phyloP scores from a whole-genome alignment of 2,113 vertebrate species.

The Malurus melanocephalus region DNA sequence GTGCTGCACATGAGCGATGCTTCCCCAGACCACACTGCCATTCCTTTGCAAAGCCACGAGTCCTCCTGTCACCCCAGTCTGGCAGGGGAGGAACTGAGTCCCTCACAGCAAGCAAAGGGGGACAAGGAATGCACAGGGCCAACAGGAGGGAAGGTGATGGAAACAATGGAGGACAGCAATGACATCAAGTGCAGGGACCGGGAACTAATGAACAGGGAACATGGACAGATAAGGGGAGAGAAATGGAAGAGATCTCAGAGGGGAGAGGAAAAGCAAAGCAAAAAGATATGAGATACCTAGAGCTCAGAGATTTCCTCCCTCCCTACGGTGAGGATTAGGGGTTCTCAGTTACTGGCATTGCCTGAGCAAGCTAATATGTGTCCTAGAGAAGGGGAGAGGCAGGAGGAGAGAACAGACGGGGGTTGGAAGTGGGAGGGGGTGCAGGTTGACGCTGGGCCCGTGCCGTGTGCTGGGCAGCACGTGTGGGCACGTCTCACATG shows the following conservation, averaged over 20 bases:
- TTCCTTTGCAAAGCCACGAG: neutral
- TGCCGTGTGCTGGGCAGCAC: neutral
- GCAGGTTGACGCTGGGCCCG: neutral
- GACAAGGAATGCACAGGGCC: neutral
- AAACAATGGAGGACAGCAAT: neutral
- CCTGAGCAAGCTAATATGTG: slow-evolving; percentile 22
- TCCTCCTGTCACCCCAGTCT: neutral
- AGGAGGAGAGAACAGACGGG: neutral
- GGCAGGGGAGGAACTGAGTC: neutral
- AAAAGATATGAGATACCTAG: neutral
- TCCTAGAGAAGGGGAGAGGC: neutral
- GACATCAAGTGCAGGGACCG: neutral
- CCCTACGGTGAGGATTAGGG: neutral
- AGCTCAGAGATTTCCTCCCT: neutral
- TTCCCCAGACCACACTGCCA: neutral
- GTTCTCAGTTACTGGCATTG: slow-evolving; percentile 18
- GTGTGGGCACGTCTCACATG: neutral
- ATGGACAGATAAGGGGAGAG: neutral
- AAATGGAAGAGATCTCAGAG: neutral
- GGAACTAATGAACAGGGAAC: neutral
- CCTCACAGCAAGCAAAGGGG: neutral
- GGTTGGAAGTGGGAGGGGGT: neutral
- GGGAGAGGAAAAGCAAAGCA: neutral
- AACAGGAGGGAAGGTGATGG: fast-evolving
- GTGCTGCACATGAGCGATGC: neutral